Conservation (phyloP, 2,888 invertebrate species). For the Rhogogaster chlorosoma region DNA sequence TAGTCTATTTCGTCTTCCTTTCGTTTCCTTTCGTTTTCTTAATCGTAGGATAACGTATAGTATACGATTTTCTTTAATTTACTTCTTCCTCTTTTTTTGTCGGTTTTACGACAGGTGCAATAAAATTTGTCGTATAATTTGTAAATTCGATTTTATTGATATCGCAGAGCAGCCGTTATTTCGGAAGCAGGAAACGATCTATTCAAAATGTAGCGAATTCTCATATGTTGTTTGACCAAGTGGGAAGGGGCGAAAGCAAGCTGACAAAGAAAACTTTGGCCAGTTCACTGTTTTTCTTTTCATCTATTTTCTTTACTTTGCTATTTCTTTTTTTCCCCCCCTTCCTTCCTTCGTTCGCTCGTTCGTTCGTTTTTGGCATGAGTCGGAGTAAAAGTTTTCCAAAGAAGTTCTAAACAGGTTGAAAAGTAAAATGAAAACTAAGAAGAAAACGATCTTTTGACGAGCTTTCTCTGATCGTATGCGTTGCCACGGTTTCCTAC, state of each 20-base stretch:
- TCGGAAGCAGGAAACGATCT: constrained; percentile 16
- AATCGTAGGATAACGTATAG: neutral
- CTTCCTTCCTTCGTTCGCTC: no score
- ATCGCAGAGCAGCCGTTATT: neutral
- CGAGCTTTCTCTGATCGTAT: constrained; percentile 30
- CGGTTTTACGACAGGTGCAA: neutral
- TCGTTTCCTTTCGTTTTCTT: neutral
- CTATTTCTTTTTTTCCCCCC: neutral
- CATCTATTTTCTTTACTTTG: neutral
- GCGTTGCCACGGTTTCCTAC: neutral
- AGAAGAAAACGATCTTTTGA: constrained; percentile 22
- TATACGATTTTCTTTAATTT: neutral
- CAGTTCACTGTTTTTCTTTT: neutral
- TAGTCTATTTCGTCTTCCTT: neutral
- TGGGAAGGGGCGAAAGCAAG: neutral
- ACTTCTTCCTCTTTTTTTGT: neutral
- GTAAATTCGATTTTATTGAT: constrained; percentile 6
- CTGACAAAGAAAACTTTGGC: constrained; percentile 28
- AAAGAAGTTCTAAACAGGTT: constrained; percentile 17
- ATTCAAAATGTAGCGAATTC: neutral
- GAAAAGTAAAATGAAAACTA: constrained; percentile 18
- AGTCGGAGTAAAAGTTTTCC: constrained; percentile 1
- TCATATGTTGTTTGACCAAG: constrained; percentile 29
- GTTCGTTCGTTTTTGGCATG: neutral
- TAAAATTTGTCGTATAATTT: neutral